Percentiles rank a stretch among this genome's conserved stretches.
Evolutionary conservation across 2,113 vertebrate species (phyloP).

Genomic region (Prunella himalayana): DNA sequence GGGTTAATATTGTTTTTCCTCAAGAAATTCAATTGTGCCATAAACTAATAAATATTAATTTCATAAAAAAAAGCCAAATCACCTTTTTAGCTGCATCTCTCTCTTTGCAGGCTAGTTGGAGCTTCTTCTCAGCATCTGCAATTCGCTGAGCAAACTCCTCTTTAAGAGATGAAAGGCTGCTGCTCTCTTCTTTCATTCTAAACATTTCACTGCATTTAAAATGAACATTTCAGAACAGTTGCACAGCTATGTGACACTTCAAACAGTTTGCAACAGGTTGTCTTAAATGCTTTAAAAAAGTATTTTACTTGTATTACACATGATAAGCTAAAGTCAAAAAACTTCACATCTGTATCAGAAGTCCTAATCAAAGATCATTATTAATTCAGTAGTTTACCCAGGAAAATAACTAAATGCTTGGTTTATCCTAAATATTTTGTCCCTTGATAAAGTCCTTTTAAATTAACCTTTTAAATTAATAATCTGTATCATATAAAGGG

Average conservation of each 20-base stretch:
- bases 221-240: neutral
- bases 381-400: neutral
- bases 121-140: constrained; percentile 93
- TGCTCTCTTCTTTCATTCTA: constrained; percentile 90
- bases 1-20: neutral
- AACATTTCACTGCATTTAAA: constrained; percentile 87
- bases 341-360: rapidly evolving
- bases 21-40: neutral
- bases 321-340: neutral
- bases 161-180: constrained; percentile 87
- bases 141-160: constrained; percentile 97
- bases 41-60: neutral
- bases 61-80: neutral
- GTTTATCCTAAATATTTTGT: neutral
- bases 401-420: neutral
- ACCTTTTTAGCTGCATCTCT: constrained; percentile 96
- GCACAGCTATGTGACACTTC: neutral
- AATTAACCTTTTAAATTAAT: neutral
- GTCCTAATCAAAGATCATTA: neutral
- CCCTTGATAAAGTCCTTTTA: neutral
- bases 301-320: neutral
- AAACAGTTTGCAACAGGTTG: neutral
- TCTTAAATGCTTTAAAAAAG: neutral
- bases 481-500: neutral
- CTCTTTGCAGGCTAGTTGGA: constrained; percentile 94